Evolutionary conservation across 2,888 invertebrate species (phyloP).

Genomic region (Cephalotes varians): DNA sequence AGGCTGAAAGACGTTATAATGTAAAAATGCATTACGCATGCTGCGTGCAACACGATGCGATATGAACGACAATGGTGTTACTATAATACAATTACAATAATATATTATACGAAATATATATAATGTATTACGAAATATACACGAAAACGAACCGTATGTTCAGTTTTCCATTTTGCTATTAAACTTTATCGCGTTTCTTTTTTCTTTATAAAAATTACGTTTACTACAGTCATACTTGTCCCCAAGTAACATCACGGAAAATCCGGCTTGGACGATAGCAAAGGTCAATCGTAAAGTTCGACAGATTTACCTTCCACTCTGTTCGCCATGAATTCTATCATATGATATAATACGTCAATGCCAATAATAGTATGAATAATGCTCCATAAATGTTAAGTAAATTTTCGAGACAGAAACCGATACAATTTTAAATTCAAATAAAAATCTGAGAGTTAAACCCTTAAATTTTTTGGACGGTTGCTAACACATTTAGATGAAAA

Average conservation of each 20-base stretch:
- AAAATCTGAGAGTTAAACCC: not conserved
- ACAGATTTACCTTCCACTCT: not conserved
- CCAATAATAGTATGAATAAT: not conserved
- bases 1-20: not conserved
- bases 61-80: constrained; percentile 8
- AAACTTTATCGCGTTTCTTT: not conserved
- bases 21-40: not conserved
- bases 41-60: not conserved
- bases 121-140: too few species aligned
- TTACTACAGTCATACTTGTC: not conserved
- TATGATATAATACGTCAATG: not conserved
- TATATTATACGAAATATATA: constrained; percentile 3
- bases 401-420: not conserved
- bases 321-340: not conserved
- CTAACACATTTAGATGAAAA: not conserved
- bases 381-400: not conserved
- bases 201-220: not conserved
- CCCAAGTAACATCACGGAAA: not conserved
- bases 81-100: constrained; percentile 3
- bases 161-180: not conserved
- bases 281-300: constrained; percentile 26
- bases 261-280: not conserved
- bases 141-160: not conserved
- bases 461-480: not conserved
- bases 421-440: not conserved